These are phyloP conservation scores for Lagodon rhomboides DNA, from an alignment of 2,797 vertebrate species.

Conservation along the genomic window DNA sequence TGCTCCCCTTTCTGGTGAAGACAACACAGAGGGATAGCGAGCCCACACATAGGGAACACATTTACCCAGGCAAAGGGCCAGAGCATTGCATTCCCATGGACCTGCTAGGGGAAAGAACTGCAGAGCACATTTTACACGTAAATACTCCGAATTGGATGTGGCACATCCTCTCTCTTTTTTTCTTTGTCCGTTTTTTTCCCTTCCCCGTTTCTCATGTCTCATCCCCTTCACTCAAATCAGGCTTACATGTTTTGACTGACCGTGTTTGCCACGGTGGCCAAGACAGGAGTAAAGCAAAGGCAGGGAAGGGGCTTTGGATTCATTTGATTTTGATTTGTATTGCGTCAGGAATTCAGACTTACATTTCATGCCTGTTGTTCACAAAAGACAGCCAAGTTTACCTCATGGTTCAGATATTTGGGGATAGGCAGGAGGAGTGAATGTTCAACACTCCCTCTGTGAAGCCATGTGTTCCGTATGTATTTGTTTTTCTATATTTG, in stretches of 20 bases:
- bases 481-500: slow-evolving; percentile 69
- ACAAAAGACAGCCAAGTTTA: slow-evolving; percentile 70
- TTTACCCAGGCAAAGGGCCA: slow-evolving; percentile 82
- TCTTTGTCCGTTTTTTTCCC: slow-evolving; percentile 49
- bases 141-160: slow-evolving; percentile 83
- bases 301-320: slow-evolving; percentile 64
- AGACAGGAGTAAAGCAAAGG: slow-evolving; percentile 78
- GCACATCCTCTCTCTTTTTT: slow-evolving; percentile 70
- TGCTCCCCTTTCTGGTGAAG: slow-evolving; percentile 67
- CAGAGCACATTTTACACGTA: slow-evolving; percentile 78
- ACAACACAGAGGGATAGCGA: slow-evolving; percentile 68
- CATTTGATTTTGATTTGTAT: slow-evolving; percentile 79
- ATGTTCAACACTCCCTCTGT: slow-evolving; percentile 52
- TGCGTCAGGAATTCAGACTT: slow-evolving; percentile 77
- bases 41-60: slow-evolving; percentile 83
- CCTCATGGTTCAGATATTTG: slow-evolving; percentile 76
- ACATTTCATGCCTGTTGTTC: slow-evolving; percentile 73
- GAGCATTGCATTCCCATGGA: slow-evolving; percentile 80
- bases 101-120: slow-evolving; percentile 73
- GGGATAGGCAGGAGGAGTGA: slow-evolving; percentile 49
- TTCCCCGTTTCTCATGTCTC: slow-evolving; percentile 73
- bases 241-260: slow-evolving; percentile 75
- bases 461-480: slow-evolving; percentile 71
- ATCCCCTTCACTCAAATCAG: slow-evolving; percentile 77
- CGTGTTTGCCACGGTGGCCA: slow-evolving; percentile 68